Base-by-base conservation (phyloP, 2,113 vertebrate species). In the Serinus canaria region DNA sequence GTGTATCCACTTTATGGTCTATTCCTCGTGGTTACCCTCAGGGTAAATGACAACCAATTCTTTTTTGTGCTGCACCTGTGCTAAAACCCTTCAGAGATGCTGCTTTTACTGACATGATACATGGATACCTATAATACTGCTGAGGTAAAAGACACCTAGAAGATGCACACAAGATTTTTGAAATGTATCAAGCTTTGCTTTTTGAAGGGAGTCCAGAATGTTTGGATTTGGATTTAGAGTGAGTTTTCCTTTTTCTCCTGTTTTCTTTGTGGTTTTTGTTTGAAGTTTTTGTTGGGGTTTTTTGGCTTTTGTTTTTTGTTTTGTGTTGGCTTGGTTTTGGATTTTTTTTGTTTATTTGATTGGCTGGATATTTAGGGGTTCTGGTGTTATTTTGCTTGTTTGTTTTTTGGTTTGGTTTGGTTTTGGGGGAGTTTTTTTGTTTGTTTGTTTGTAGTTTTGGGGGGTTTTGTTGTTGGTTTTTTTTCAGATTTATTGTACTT, bases 41-140 rank as follows among this genome's bases (percentile, higher is more conserved):
- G 9, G 6, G 28, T 75, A 87, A 60, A 56, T 52, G 28, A 22
- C 8, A 81, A 53, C 33, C 7, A 56, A 15, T 74, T 70, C 20
- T 69, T 85, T 85, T 56, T 47, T 84, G 25, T 62, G 21, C 37
- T 77, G 68, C 76, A 91, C 43, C 77, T 95, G 80, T 47, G 27
- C 41, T 35, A n/a, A 91, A 73, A 58, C 6, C 3, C 31, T 49
- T 81, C 44, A 49, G 64, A 83, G 39, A 81, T 66, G 11, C 31
- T 83, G 6, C 13, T 68, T n/a, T 64, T 56, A 56, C n/a, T 53
- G 35, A n/a, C 33, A 56, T 35, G 47, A 70, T n/a, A 17, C 20
- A 46, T 43, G 17, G 20, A 55, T 46, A 59, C 1, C 2, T 43
- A 24, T 43, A 49, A 73, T 33, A 56, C 5, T 44, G 5, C 30